phyloP scores from a whole-genome alignment of 2,797 vertebrate genomes.

The Enteromius unitaeniatus region DNA sequence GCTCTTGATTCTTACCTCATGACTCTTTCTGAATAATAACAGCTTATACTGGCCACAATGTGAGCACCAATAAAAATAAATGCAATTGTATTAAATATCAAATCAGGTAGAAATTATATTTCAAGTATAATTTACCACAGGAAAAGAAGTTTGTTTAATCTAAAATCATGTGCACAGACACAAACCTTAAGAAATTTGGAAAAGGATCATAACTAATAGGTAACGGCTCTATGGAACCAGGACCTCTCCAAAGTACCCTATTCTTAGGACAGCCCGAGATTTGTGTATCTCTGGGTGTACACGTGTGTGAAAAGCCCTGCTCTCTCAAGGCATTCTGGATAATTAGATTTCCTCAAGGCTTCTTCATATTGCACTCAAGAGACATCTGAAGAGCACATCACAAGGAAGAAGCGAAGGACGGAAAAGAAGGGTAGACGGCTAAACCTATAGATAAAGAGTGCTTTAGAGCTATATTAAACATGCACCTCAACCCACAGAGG shows the following conservation, averaged over 20 bases:
- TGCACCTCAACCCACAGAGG: conserved; percentile 6
- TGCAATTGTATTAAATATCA: neutral
- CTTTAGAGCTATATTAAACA: conserved; percentile 9
- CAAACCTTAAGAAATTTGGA: neutral
- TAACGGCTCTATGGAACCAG: conserved; percentile 4
- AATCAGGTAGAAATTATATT: neutral
- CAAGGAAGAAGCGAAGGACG: neutral
- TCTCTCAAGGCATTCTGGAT: conserved; percentile 67
- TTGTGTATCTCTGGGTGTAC: conserved; percentile 63
- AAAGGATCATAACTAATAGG: neutral
- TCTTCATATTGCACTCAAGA: conserved; percentile 58
- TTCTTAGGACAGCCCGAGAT: conserved; percentile 59
- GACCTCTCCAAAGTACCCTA: neutral
- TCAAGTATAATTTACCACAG: neutral
- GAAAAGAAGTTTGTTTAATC: neutral
- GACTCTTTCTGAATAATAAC: neutral
- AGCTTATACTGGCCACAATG: neutral
- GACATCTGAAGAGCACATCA: conserved; percentile 36
- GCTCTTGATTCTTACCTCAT: conserved; percentile 2
- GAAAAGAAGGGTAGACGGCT: neutral
- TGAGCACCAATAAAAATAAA: neutral
- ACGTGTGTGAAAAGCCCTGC: conserved; percentile 56
- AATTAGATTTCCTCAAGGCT: conserved; percentile 70
- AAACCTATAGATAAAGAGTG: conserved; percentile 19
- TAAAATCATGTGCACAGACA: neutral